These are phyloP conservation scores for Capromys pilorides DNA, from an alignment of 2,797 vertebrate genomes.

Conservation along the genomic window DNA sequence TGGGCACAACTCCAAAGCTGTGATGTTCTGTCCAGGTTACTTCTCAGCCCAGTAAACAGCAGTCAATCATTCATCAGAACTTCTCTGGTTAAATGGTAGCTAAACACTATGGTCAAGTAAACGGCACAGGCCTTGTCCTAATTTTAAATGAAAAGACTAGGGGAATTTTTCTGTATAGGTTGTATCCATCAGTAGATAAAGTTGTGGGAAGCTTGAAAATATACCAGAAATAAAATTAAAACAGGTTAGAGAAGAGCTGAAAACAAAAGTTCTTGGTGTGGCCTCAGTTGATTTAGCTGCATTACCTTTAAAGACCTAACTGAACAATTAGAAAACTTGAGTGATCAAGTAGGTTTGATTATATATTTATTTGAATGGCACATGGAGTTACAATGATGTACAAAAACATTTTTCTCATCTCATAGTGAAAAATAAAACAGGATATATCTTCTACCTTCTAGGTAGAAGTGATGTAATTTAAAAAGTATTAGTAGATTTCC, in stretches of 20 bases:
- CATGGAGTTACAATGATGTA: neutral
- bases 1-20: too few species aligned
- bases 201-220: neutral
- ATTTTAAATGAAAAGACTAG: neutral
- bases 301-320: conserved; percentile 9
- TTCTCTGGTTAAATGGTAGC: neutral
- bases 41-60: neutral
- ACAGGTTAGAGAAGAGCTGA: conserved; percentile 10
- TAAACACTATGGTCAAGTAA: neutral
- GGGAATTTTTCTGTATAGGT: neutral
- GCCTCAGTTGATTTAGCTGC: neutral
- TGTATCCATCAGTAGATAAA: neutral
- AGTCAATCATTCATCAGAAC: neutral
- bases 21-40: neutral
- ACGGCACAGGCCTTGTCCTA: neutral
- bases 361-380: neutral
- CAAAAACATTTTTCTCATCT: neutral
- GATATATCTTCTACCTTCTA: neutral
- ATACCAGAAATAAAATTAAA: neutral
- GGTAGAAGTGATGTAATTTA: neutral
- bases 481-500: neutral
- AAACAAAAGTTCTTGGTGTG: neutral
- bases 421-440: neutral
- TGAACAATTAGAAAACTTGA: neutral
- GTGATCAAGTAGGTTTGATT: neutral